Conservation (phyloP, 2,797 vertebrate species). For the Eptatretus atami region DNA sequence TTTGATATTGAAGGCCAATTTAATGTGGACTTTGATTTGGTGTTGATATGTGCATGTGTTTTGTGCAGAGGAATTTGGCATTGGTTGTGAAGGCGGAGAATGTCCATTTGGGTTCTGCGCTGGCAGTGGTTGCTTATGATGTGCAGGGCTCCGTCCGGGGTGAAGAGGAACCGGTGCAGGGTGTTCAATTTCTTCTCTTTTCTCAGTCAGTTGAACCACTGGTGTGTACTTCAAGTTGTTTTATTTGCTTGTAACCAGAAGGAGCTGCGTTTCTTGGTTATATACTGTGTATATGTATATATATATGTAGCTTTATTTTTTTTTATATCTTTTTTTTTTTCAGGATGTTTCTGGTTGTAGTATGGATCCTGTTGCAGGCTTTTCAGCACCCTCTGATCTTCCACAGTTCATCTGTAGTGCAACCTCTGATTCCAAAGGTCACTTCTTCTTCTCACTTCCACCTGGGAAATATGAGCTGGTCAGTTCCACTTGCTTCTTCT, state of each 20-base stretch:
- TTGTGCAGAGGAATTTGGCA: slow-evolving; percentile 5
- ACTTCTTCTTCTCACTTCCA: slow-evolving; percentile 54
- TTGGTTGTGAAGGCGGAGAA: slow-evolving; percentile 53
- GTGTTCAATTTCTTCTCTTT: slow-evolving; percentile 77
- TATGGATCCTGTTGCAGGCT: not conserved
- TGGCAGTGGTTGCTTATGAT: slow-evolving; percentile 66
- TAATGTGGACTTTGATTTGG: no score
- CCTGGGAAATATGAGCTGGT: slow-evolving; percentile 77
- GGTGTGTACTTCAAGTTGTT: no score
- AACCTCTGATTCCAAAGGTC: slow-evolving; percentile 39
- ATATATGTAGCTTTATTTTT: no score
- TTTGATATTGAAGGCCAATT: no score
- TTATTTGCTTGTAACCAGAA: not conserved
- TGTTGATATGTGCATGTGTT: no score
- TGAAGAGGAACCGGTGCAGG: slow-evolving; percentile 90
- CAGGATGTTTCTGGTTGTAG: slow-evolving; percentile 3
- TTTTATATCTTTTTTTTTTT: not conserved
- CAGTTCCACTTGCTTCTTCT: slow-evolving; percentile 10
- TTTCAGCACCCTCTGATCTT: not conserved
- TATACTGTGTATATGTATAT: no score
- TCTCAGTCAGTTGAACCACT: slow-evolving; percentile 13
- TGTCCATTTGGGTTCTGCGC: slow-evolving; percentile 27
- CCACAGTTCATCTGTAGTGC: slow-evolving; percentile 1
- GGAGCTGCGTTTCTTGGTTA: not conserved
- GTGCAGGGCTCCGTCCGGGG: slow-evolving; percentile 70